Evolutionary conservation across 2,797 vertebrate species (phyloP), one percentile per base, ranked within the genome.

Genomic region (Gephyroberyx darwinii): DNA sequence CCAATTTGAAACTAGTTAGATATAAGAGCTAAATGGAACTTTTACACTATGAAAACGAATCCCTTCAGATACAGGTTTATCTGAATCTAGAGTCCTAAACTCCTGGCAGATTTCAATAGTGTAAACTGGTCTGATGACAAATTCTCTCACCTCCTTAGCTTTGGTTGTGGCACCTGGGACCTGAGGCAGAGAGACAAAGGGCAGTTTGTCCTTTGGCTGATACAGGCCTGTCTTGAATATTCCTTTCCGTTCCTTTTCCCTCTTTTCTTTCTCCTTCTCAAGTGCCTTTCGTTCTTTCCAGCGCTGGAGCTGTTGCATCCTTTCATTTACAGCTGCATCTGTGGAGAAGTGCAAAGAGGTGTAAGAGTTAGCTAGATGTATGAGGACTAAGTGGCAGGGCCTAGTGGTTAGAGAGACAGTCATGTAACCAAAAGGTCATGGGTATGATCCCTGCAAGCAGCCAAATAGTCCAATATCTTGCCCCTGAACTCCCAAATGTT

Each of bases 211-310:
- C 37, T 93, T 90, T 1, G 94, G 95, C 63, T 90, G 96, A 71
- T 95, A 98, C 1, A 95, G 76, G 0, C 98, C 95, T 0, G 94
- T 94, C 86, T 96, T 98, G 84, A 99, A 99, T 0, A 96, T 78
- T 0, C 91, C 93, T 83, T 94, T 96, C 58, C 88, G 93, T 33
- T 94, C 93, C 64, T 88, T 95, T 43, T 96, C 95, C 41, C 96
- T 90, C 62, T 93, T 95, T 64, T 95, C 95, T 64, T 94, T 97
- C 80, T 96, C 89, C 35, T 95, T 98, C 52, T 95, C 86, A 2
- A 97, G 93, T 6, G 93, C 90, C 69, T 98, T 99, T 1, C 95
- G 94, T 22, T 96, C 96, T 77, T 96, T 98, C 90, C 96, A 99
- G 48, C 95, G 95, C 56, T 93, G 92, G 0, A 99, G 95, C 93